phyloP scores from a whole-genome alignment of 1,140 invertebrate genomes.

The Camponotus vicinus region DNA sequence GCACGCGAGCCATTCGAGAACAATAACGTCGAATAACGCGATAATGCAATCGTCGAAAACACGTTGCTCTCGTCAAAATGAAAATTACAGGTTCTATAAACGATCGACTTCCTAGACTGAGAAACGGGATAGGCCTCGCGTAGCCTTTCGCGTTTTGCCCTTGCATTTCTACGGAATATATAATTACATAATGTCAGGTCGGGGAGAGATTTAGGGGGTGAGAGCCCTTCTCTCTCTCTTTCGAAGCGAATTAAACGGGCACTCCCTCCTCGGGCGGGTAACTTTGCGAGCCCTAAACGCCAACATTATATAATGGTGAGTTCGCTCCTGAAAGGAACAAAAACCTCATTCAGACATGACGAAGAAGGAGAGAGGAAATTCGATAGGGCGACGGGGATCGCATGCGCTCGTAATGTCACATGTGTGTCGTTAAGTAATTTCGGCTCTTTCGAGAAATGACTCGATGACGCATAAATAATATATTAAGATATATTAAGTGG shows the following conservation, averaged over 20 bases:
- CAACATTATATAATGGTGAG: constrained; percentile 63
- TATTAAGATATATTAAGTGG: not conserved
- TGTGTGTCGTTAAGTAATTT: not conserved
- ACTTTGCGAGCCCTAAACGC: constrained; percentile 61
- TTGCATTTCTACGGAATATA: constrained; percentile 79
- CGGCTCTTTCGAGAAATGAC: not conserved
- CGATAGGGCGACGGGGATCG: not conserved
- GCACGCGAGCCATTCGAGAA: not conserved
- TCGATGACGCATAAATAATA: too few species aligned
- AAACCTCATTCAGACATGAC: constrained; percentile 25
- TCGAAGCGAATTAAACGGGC: constrained; percentile 67
- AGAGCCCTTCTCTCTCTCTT: constrained; percentile 45
- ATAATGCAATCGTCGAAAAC: constrained; percentile 35
- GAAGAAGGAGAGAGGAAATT: constrained; percentile 7
- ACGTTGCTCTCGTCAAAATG: constrained; percentile 11
- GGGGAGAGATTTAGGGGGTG: constrained; percentile 76
- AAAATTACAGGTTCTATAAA: constrained; percentile 63
- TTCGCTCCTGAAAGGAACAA: constrained; percentile 28
- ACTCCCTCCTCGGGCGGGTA: constrained; percentile 69
- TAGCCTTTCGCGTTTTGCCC: constrained; percentile 78
- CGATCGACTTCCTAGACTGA: constrained; percentile 30
- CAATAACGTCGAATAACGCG: constrained; percentile 4
- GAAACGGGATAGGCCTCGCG: constrained; percentile 33
- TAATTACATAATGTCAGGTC: constrained; percentile 81
- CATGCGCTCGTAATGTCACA: not conserved